These are phyloP conservation scores for Napeogenes inachia DNA, from an alignment of 2,888 invertebrate species.

Conservation along the genomic window DNA sequence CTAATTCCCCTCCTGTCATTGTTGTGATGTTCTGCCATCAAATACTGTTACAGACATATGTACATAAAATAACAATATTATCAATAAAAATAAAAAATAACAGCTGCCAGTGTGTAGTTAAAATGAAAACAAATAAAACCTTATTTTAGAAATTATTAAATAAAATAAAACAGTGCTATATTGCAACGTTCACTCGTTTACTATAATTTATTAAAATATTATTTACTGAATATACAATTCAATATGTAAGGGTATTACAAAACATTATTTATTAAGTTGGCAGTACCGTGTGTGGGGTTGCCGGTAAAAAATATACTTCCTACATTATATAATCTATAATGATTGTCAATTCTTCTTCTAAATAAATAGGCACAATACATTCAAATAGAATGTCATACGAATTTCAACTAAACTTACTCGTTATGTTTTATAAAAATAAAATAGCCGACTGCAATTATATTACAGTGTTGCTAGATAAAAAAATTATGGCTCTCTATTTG, in stretches of 20 bases:
- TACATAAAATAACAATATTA: conserved; percentile 26
- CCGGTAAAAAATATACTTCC: conserved; percentile 3
- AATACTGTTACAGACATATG: conserved; percentile 32
- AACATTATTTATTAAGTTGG: conserved; percentile 12
- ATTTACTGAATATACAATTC: conserved; percentile 64
- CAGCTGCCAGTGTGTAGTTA: conserved; percentile 30
- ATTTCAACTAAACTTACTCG: conserved; percentile 58
- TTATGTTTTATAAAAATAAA: conserved; percentile 49
- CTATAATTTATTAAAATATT: conserved; percentile 52
- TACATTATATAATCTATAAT: not conserved
- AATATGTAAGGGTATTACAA: conserved; percentile 30
- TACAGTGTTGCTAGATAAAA: conserved; percentile 52
- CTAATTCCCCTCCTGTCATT: conserved; percentile 46
- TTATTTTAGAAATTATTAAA: conserved; percentile 38
- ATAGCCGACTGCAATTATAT: conserved; percentile 65
- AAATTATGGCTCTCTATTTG: conserved; percentile 67
- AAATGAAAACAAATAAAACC: conserved; percentile 12
- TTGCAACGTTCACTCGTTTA: conserved; percentile 43
- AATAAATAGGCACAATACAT: conserved; percentile 74
- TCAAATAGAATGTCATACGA: conserved; percentile 52
- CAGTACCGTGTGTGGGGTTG: conserved; percentile 32
- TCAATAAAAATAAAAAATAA: conserved; percentile 10
- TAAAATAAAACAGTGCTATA: conserved; percentile 47
- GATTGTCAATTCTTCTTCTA: conserved; percentile 23
- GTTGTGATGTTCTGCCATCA: conserved; percentile 59